Evolutionary conservation across 2,113 vertebrate genomes (phyloP).

Genomic region (Cygnus buccinator): DNA sequence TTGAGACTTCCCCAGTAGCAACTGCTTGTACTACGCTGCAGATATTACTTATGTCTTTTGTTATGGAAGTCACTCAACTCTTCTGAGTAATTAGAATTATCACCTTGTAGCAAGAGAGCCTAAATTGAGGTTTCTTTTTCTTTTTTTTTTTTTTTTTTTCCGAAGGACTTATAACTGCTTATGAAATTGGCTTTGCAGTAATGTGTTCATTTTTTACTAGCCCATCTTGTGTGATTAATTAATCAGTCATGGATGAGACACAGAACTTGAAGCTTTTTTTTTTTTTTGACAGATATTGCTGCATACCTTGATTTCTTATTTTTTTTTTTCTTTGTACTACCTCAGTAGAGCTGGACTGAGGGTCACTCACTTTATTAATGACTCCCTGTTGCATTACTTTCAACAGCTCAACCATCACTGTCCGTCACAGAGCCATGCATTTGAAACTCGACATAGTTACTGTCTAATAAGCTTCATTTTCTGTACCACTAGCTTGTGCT

Average conservation of each 20-base stretch:
- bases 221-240: conserved; percentile 8
- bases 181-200: conserved; percentile 13
- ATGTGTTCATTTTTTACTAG: not conserved
- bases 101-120: not conserved
- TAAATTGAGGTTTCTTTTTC: not conserved
- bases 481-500: conserved; percentile 52
- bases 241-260: not conserved
- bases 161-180: not conserved
- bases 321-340: not conserved
- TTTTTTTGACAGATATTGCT: not conserved
- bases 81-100: conserved; percentile 20
- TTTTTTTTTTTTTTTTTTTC: not conserved
- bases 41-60: not conserved
- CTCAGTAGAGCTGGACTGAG: not conserved
- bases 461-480: conserved; percentile 57
- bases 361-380: not conserved
- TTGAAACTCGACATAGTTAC: not conserved
- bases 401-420: not conserved
- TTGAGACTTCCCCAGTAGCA: not conserved
- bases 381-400: conserved; percentile 15
- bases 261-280: not conserved
- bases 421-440: not conserved
- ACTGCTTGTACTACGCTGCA: not conserved
- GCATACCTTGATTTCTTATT: not conserved
- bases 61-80: not conserved